A percentile compares a stretch with the other conserved stretches of the same genome.
Evolutionary conservation across 2,113 vertebrate species (phyloP).

Genomic region (Petrocephalus zakoni): DNA sequence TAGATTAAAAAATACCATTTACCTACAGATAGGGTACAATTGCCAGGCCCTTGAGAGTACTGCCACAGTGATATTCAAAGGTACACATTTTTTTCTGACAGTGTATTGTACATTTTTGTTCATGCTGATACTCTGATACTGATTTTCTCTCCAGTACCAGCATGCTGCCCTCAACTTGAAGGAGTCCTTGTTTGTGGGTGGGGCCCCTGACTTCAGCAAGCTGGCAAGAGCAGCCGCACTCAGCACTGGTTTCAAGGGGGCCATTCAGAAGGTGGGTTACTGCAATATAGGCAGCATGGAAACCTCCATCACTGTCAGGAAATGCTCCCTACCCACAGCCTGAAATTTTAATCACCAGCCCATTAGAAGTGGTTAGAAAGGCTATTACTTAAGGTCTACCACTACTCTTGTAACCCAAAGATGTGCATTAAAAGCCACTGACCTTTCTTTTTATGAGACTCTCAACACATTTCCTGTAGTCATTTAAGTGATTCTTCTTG

Average conservation of each 20-base stretch:
- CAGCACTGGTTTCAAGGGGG: slow-evolving; percentile 78
- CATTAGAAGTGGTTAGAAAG: neutral
- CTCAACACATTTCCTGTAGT: neutral
- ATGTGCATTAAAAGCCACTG: neutral
- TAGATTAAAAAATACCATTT: neutral
- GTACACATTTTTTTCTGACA: neutral
- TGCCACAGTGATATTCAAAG: neutral
- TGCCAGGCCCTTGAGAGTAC: neutral
- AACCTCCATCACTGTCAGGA: neutral
- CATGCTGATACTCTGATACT: neutral
- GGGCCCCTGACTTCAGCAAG: slow-evolving; percentile 84
- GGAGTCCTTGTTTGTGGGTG: slow-evolving; percentile 81
- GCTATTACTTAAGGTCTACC: neutral
- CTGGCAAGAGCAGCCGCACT: slow-evolving; percentile 74
- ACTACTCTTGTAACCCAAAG: neutral
- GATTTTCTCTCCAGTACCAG: slow-evolving; percentile 61
- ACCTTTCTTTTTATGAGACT: neutral
- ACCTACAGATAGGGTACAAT: neutral
- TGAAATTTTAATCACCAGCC: neutral
- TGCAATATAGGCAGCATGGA: neutral
- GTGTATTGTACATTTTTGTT: neutral
- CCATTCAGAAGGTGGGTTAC: slow-evolving; percentile 78
- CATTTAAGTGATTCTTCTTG: neutral
- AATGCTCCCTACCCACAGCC: neutral
- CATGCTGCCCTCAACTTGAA: slow-evolving; percentile 90